Evolutionary conservation across 1,140 invertebrate species (phyloP).

Genomic region (Trachymyrmex cornetzi): DNA sequence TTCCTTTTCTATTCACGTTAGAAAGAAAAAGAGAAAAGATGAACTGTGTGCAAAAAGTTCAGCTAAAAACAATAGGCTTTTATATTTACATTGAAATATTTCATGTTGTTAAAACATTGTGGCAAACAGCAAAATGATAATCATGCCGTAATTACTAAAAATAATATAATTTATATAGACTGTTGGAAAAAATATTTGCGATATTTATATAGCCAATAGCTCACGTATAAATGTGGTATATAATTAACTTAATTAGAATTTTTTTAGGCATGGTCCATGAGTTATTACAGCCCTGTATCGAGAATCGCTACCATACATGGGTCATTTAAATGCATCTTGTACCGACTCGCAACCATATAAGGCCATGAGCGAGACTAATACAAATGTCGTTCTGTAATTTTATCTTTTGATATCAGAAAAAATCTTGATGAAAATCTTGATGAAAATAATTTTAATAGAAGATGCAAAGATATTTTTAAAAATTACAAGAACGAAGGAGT

Average conservation of each 20-base stretch:
- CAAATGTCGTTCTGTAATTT: conserved; percentile 12
- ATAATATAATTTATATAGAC: neutral
- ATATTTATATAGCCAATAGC: neutral
- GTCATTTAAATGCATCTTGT: neutral
- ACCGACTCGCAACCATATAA: conserved; percentile 27
- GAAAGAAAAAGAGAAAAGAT: no score
- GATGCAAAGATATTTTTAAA: no score
- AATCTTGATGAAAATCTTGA: no score
- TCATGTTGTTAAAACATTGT: neutral
- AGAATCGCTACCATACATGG: conserved; percentile 47
- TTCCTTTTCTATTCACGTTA: no score
- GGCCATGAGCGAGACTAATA: conserved; percentile 24
- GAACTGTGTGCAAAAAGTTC: no score
- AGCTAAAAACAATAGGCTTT: no score
- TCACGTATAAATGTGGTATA: neutral
- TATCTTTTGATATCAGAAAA: neutral
- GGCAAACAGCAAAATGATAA: neutral
- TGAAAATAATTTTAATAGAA: neutral
- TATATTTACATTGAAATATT: neutral
- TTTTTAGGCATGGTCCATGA: neutral
- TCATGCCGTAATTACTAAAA: neutral
- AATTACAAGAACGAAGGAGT: no score
- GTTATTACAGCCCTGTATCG: conserved; percentile 43
- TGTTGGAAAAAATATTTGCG: neutral
- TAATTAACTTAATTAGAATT: neutral